Percentiles rank a stretch among this genome's conserved stretches.
These are phyloP conservation scores for Spongilla lacustris DNA, from an alignment of 37 sponge, comb jelly and placozoan species.

Conservation along the genomic window DNA sequence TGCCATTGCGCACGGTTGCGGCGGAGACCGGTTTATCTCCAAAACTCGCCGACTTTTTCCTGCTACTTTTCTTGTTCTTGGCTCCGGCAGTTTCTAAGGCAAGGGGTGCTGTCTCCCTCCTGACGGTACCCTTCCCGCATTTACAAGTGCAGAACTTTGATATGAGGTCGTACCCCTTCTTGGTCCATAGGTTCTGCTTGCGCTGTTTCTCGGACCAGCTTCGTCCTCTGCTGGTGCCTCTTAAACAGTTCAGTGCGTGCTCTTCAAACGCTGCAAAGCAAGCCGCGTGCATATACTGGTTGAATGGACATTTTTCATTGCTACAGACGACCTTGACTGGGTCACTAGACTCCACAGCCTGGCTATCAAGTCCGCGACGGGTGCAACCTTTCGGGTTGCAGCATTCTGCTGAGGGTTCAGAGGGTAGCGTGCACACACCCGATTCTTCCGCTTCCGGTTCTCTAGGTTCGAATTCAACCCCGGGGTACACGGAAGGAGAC, in stretches of 20 bases:
- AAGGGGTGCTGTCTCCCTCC: slow-evolving; percentile 45
- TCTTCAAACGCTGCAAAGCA: slow-evolving; percentile 89
- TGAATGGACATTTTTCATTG: slow-evolving; percentile 76
- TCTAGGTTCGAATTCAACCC: slow-evolving; percentile 35
- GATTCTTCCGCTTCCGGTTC: slow-evolving; percentile 23
- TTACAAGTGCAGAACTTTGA: slow-evolving; percentile 78
- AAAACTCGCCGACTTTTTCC: slow-evolving; percentile 31
- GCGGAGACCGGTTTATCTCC: not conserved
- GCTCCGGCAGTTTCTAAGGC: not conserved
- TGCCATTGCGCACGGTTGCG: not conserved
- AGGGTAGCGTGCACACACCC: not conserved
- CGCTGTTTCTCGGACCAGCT: slow-evolving; percentile 97
- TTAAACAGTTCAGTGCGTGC: slow-evolving; percentile 70
- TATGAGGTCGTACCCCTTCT: slow-evolving; percentile 92
- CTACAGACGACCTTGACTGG: slow-evolving; percentile 76
- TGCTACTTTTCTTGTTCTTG: slow-evolving; percentile 14
- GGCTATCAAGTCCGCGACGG: slow-evolving; percentile 19
- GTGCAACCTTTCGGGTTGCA: slow-evolving; percentile 66
- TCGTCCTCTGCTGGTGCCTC: slow-evolving; percentile 77
- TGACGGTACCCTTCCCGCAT: slow-evolving; percentile 77
- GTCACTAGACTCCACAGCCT: slow-evolving; percentile 40
- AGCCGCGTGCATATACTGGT: slow-evolving; percentile 81
- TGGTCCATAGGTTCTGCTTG: slow-evolving; percentile 91
- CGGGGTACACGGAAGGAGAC: slow-evolving; percentile 15
- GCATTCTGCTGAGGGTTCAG: slow-evolving; percentile 49